Evolutionary conservation across 2,888 invertebrate genomes (phyloP).

Genomic region (Lasiommata megera): DNA sequence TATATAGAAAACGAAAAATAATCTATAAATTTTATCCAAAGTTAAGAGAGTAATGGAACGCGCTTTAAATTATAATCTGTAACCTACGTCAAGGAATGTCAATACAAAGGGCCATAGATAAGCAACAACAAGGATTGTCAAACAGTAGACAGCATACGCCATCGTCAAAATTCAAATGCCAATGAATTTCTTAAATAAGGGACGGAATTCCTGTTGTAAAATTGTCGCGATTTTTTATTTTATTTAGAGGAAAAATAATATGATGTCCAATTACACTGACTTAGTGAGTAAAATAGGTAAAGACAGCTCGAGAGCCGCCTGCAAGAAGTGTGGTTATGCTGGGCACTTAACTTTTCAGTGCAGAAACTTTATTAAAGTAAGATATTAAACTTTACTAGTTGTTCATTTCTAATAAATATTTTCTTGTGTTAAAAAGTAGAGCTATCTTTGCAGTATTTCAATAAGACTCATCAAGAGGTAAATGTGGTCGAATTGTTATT

Average conservation of each 20-base stretch:
- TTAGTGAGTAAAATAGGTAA: constrained; percentile 82
- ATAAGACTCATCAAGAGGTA: no score
- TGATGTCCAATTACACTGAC: constrained; percentile 65
- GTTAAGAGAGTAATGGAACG: background rate
- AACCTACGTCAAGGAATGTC: no score
- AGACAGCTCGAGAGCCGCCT: constrained; percentile 90
- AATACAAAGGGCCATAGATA: no score
- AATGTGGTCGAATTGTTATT: no score
- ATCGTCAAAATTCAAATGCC: background rate
- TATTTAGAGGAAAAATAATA: constrained; percentile 22
- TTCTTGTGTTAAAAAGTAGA: no score
- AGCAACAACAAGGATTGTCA: no score
- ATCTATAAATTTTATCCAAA: no score
- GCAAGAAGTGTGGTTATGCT: constrained; percentile 97
- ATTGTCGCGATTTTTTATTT: constrained; percentile 17
- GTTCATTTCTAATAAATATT: no score
- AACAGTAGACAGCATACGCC: background rate
- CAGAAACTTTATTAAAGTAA: constrained; percentile 94
- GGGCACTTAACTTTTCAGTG: constrained; percentile 98
- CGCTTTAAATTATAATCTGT: background rate
- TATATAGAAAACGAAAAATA: background rate
- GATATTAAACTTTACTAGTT: constrained; percentile 16
- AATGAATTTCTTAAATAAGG: background rate
- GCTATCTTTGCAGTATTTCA: no score
- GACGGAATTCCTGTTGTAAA: background rate